These are phyloP conservation scores for Nasua narica DNA, from an alignment of 2,797 vertebrate genomes.

Conservation along the genomic window DNA sequence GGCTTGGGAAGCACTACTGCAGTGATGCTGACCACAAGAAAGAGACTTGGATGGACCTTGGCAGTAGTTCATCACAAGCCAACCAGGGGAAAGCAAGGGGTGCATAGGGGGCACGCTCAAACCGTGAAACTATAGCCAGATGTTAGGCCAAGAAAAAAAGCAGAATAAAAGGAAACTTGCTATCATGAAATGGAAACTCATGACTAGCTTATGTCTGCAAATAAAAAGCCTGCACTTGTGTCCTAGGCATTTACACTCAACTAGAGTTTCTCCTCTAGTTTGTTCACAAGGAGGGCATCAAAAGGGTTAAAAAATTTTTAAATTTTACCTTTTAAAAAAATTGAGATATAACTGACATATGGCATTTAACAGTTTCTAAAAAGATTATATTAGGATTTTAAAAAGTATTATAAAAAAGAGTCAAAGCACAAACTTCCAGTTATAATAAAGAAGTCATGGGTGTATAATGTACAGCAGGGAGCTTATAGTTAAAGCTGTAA, in stretches of 20 bases:
- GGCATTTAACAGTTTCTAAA: background rate
- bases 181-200: background rate
- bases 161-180: background rate
- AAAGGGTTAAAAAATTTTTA: background rate
- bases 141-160: slow-evolving; percentile 5
- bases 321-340: background rate
- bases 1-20: background rate
- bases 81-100: background rate
- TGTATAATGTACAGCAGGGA: background rate
- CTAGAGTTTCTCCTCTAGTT: background rate
- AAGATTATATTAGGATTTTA: background rate
- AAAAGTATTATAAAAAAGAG: background rate
- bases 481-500: background rate
- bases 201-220: background rate
- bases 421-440: background rate
- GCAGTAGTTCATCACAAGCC: background rate
- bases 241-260: background rate
- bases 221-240: background rate
- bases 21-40: background rate
- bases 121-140: background rate
- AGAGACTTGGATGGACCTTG: background rate
- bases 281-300: background rate
- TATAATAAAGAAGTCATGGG: background rate
- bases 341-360: background rate
- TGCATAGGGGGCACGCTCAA: background rate